Evolutionary conservation across 2,888 invertebrate species (phyloP).

Genomic region (Phyllotreta cruciferae): DNA sequence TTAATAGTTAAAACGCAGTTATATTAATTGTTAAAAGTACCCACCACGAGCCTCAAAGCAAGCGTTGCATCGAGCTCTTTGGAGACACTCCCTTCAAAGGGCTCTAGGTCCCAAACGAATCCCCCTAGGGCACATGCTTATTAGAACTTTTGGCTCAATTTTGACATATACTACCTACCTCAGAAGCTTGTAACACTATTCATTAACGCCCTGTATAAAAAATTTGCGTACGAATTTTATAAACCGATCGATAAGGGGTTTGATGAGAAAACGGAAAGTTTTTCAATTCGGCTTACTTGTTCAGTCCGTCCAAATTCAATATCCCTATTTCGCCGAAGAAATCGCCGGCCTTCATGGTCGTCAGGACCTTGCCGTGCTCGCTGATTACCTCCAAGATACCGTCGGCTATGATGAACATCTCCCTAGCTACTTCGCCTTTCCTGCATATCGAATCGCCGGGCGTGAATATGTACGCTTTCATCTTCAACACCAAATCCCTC

Average conservation of each 20-base stretch:
- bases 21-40: too few species aligned
- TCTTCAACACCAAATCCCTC: slow-evolving; percentile 95
- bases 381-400: slow-evolving; percentile 96
- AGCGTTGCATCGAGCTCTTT: too few species aligned
- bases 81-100: too few species aligned
- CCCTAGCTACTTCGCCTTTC: slow-evolving; percentile 87
- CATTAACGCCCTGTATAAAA: too few species aligned
- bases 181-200: too few species aligned
- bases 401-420: slow-evolving; percentile 99
- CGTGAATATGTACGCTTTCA: slow-evolving; percentile 98
- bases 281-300: slow-evolving; percentile 72
- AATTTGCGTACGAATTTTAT: neutral
- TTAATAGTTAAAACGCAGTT: too few species aligned
- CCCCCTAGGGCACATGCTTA: too few species aligned
- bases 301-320: slow-evolving; percentile 91
- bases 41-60: too few species aligned
- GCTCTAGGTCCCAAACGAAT: too few species aligned
- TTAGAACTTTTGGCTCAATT: too few species aligned
- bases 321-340: slow-evolving; percentile 99
- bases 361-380: slow-evolving; percentile 89
- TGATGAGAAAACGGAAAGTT: neutral
- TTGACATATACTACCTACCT: too few species aligned
- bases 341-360: slow-evolving; percentile 96
- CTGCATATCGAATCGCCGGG: slow-evolving; percentile 97
- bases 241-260: too few species aligned